Evolutionary conservation across 64 coral and sea anemone genomes (phyloP).

Genomic region (Pachyseris speciosa): DNA sequence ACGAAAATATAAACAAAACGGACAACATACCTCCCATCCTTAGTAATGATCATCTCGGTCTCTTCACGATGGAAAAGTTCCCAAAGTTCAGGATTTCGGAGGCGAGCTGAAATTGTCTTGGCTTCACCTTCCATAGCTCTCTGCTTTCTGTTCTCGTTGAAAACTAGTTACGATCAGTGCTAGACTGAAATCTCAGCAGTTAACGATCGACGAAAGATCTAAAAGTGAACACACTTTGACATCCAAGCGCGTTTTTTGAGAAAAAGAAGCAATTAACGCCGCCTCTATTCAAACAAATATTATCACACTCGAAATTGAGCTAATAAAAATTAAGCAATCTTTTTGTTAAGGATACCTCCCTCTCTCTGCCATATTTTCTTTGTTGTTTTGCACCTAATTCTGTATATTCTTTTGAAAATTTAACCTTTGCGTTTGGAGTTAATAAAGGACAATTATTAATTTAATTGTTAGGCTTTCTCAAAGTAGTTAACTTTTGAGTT

Average conservation of each 20-base stretch:
- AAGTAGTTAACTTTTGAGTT: too few species aligned
- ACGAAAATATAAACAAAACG: conserved; percentile 40
- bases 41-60: conserved; percentile 95
- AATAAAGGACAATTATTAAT: too few species aligned
- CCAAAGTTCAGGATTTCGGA: conserved; percentile 76
- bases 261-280: neutral
- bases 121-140: conserved; percentile 15
- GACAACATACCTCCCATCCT: conserved; percentile 77
- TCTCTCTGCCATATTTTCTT: neutral
- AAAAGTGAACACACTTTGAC: neutral
- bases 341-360: neutral
- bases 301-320: neutral
- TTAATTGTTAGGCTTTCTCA: too few species aligned
- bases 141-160: neutral
- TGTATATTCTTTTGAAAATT: neutral
- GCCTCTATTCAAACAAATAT: neutral
- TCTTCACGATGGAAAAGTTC: conserved; percentile 50
- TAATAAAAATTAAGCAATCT: too few species aligned
- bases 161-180: neutral
- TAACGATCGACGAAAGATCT: neutral
- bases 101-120: conserved; percentile 62
- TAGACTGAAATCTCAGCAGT: neutral
- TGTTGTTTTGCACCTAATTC: neutral
- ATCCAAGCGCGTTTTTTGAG: neutral
- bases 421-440: too few species aligned